Evolutionary conservation across 2,797 vertebrate species (phyloP), one percentile per base, ranked within the genome.

Genomic region (Craterocephalus amniculus): DNA sequence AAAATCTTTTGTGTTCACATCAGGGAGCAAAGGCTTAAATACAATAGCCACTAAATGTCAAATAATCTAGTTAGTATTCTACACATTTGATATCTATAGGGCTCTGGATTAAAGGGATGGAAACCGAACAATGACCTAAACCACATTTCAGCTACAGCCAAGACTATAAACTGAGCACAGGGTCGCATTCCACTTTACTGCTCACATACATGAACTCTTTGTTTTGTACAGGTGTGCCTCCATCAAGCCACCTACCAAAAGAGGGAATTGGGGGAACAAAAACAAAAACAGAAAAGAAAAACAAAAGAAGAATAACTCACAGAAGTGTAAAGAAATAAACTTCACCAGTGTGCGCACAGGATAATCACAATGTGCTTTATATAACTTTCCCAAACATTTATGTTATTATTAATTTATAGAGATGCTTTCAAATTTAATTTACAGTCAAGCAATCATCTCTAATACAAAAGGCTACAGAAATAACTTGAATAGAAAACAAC

Each of bases 171-270:
- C 31, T 70, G 38, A 7, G 66, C 35, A 7, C 1, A 38, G 51
- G 18, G 32, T 20, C 40, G 49, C 22, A 35, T 49, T 67, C 74
- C 48, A 62, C 70, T 78, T 72, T 18, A 72, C 45, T 70, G 75
- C 83, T 83, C 92, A 98, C 96, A 89, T 97, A 98, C 96, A 95
- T 92, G 88, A 96, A 96, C 81, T 98, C 96, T 93, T 91, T 92
- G 90, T 90, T 96, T 93, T 90, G 87, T 88, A 95, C 83, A 71
- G 96, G 96, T 40, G 95, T 97, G 93, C 92, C 94, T 93, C 95
- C 94, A 91, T 63, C 93, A 78, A 95, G 95, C 96, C 97, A 98
- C 96, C 97, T 97, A 93, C 83, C 88, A 81, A 95, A 95, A 94
- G 96, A 55, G 78, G 48, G 73, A 68, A 87, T 79, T 82, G 13